Evolutionary conservation across 1,140 invertebrate species (phyloP).

Genomic region (Oryctes rhinoceros): DNA sequence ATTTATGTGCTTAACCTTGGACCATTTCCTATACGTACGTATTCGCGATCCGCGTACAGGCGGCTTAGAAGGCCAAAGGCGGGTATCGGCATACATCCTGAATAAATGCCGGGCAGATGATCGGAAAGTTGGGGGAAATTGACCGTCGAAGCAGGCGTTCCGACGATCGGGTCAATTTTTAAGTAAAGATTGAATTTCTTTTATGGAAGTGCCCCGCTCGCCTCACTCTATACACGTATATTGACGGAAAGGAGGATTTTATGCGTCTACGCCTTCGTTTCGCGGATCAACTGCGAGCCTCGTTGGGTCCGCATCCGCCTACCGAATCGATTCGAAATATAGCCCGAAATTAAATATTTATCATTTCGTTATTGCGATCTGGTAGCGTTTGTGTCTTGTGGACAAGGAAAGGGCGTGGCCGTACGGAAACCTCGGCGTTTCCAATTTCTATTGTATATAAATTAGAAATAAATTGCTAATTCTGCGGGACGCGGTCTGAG

Average conservation of each 20-base stretch:
- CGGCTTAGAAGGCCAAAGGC: not conserved
- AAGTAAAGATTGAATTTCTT: constrained; percentile 15
- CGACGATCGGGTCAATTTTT: constrained; percentile 1
- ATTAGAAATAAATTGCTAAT: not conserved
- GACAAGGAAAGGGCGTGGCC: constrained; percentile 4
- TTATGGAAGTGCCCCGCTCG: not conserved
- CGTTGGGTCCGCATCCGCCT: not conserved
- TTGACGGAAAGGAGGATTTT: not conserved
- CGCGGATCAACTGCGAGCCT: not conserved
- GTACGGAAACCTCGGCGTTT: not conserved
- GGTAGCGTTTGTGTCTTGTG: constrained; percentile 9
- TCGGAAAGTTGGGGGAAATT: not conserved
- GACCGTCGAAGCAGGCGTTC: not conserved
- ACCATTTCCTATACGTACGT: too few species aligned
- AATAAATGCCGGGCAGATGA: not conserved
- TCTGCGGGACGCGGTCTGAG: too few species aligned
- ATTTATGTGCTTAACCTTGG: too few species aligned
- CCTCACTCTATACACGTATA: not conserved
- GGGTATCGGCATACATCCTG: not conserved
- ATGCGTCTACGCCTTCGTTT: not conserved
- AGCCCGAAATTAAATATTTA: constrained; percentile 6
- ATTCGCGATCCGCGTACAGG: not conserved
- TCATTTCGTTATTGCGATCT: constrained; percentile 14
- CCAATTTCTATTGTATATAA: not conserved
- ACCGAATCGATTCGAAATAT: constrained; percentile 12